Evolutionary conservation across 2,888 invertebrate species (phyloP), one percentile per base, ranked within the genome.

Genomic region (Seira musarum): DNA sequence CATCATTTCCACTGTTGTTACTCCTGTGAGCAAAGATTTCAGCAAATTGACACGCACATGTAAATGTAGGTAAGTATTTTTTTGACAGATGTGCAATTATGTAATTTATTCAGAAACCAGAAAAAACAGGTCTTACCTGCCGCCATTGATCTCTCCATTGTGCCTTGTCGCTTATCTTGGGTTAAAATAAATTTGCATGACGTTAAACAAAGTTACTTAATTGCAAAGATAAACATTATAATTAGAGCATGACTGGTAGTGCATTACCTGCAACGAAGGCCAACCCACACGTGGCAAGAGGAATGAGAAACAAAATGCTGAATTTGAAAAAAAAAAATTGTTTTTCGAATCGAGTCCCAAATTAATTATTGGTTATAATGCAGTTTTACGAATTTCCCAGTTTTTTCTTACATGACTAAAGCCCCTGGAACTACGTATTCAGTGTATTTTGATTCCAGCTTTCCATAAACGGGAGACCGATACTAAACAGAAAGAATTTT

Each of bases 341-440:
- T 19, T 22, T 46, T 53, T 17, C n/a, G 15, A 17, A 53, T 53
- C 19, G n/a, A 2, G 19, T 17, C 5, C 57, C 2, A 2, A 17
- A 17, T 53, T 53, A 66, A 66, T 19, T 46, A 24, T 19, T 17
- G 35, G 2, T 65, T 15, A n/a, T 30, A 65, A 17, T 46, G 2
- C 2, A 24, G n/a, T n/a, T n/a, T n/a, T n/a, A n/a, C n/a, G n/a
- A n/a, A n/a, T n/a, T n/a, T n/a, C n/a, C n/a, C n/a, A n/a, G n/a
- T n/a, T n/a, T n/a, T n/a, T 30, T 2, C 64, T 65, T 77, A 77
- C 77, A 77, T 77, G 13, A 70, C 64, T 24, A 77, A 30, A 8
- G 77, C 77, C 5, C 77, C 77, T 15, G 77, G 77, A n/a, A 66
- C 70, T 0, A 77, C 70, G 25, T 77, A 77, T 24, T 77, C 77